Evolutionary conservation across 2,888 invertebrate genomes (phyloP).

Genomic region (Hydriomena furcata): DNA sequence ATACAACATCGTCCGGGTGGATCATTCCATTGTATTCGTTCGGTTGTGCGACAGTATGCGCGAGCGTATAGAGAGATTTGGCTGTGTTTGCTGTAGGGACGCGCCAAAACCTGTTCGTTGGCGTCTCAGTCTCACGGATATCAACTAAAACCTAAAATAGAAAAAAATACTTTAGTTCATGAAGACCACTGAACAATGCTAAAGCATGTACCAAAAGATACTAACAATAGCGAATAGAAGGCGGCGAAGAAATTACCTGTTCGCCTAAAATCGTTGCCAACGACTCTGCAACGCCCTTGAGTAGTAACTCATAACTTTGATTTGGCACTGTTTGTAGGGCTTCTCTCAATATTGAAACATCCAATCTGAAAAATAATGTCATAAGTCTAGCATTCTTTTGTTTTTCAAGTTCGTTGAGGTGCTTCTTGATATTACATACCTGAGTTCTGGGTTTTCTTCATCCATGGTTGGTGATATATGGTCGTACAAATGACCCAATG

Average conservation of each 20-base stretch:
- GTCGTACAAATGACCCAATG: slow-evolving; percentile 92
- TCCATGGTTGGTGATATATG: slow-evolving; percentile 80
- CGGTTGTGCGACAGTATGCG: slow-evolving; percentile 69
- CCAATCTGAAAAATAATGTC: slow-evolving; percentile 59
- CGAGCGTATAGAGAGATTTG: slow-evolving; percentile 69
- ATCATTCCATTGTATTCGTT: slow-evolving; percentile 65
- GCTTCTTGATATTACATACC: slow-evolving; percentile 46
- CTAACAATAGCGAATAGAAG: slow-evolving; percentile 13
- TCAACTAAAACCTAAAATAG: slow-evolving; percentile 66
- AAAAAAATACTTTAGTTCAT: background rate
- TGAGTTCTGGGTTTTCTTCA: slow-evolving; percentile 66
- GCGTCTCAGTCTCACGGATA: slow-evolving; percentile 62
- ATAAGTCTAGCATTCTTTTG: background rate
- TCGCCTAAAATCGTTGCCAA: slow-evolving; percentile 92
- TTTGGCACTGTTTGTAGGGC: slow-evolving; percentile 93
- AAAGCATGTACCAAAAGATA: slow-evolving; percentile 15
- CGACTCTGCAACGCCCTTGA: slow-evolving; percentile 92
- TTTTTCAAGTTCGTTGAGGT: background rate
- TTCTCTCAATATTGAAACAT: slow-evolving; percentile 88
- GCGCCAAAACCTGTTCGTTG: slow-evolving; percentile 73
- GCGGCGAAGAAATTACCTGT: slow-evolving; percentile 76
- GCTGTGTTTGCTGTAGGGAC: slow-evolving; percentile 74
- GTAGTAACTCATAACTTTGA: slow-evolving; percentile 91
- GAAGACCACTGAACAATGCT: slow-evolving; percentile 1
- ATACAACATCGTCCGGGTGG: slow-evolving; percentile 86